phyloP scores from a whole-genome alignment of 2,888 invertebrate genomes.

The Parnassius orleans region DNA sequence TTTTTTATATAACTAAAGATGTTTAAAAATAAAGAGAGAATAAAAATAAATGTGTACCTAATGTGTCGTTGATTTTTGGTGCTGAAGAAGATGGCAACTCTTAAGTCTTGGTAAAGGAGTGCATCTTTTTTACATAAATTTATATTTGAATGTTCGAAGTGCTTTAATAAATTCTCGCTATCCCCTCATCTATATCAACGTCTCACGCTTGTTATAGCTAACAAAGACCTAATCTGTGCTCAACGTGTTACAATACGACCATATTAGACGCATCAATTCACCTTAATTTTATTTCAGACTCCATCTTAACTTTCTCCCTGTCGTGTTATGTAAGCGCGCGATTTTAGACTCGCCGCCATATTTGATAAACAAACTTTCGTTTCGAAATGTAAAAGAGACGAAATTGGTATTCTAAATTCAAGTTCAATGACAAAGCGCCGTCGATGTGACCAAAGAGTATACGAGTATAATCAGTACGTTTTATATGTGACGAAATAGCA shows the following conservation, averaged over 20 bases:
- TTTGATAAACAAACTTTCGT: constrained; percentile 34
- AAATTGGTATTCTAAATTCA: constrained; percentile 46
- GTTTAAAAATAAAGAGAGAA: no score
- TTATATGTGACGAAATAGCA: background rate
- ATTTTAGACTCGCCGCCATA: constrained; percentile 24
- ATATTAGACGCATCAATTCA: constrained; percentile 52
- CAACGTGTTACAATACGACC: constrained; percentile 39
- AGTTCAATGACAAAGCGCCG: constrained; percentile 51
- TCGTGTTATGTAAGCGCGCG: constrained; percentile 31
- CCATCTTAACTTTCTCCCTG: constrained; percentile 42
- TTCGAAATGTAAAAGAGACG: constrained; percentile 30
- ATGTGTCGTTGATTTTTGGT: no score
- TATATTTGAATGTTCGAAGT: background rate
- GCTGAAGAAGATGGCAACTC: no score
- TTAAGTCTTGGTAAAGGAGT: background rate
- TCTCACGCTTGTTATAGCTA: constrained; percentile 32
- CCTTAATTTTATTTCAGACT: constrained; percentile 46
- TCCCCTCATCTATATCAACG: constrained; percentile 11
- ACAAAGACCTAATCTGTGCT: constrained; percentile 44
- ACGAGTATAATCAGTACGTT: no score
- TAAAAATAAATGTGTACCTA: no score
- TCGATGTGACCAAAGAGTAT: no score
- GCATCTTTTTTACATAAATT: background rate
- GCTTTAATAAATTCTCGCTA: constrained; percentile 2
- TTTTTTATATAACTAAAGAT: no score